phyloP scores from a whole-genome alignment of 2,113 vertebrate genomes.

The Cyphomyrus plagiostoma region DNA sequence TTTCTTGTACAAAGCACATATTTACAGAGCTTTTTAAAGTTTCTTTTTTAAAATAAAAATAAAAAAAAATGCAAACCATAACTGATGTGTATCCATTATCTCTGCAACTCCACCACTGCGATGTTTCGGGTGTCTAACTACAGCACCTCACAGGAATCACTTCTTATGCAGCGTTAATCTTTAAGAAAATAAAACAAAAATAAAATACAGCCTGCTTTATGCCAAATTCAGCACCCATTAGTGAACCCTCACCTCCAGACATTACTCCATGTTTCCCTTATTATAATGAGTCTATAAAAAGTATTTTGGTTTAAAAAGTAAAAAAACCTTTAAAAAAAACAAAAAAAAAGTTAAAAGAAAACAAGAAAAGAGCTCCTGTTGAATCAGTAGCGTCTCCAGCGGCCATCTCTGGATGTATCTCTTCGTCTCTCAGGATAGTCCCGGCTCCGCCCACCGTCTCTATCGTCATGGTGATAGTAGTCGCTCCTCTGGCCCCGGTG shows the following conservation, averaged over 20 bases:
- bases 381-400: conserved; percentile 63
- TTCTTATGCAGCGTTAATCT: background rate
- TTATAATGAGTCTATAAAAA: background rate
- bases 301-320: conserved; percentile 9
- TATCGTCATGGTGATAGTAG: conserved; percentile 60
- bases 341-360: background rate
- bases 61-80: background rate
- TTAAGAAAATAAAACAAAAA: background rate
- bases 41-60: background rate
- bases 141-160: background rate
- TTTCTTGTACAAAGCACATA: conserved; percentile 6
- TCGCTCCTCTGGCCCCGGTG: conserved; percentile 61
- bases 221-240: background rate
- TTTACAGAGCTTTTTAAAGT: background rate
- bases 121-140: background rate
- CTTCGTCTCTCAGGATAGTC: conserved; percentile 53
- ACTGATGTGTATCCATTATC: background rate
- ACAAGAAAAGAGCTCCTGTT: background rate
- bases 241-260: background rate
- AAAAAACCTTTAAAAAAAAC: background rate
- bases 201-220: background rate
- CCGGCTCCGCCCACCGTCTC: conserved; percentile 55
- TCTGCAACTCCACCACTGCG: background rate
- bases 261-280: background rate
- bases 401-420: conserved; percentile 58